A percentile compares a stretch with the other conserved stretches of the same genome.
phyloP scores from a whole-genome alignment of 2,113 vertebrate species.

The Anguilla japonica region DNA sequence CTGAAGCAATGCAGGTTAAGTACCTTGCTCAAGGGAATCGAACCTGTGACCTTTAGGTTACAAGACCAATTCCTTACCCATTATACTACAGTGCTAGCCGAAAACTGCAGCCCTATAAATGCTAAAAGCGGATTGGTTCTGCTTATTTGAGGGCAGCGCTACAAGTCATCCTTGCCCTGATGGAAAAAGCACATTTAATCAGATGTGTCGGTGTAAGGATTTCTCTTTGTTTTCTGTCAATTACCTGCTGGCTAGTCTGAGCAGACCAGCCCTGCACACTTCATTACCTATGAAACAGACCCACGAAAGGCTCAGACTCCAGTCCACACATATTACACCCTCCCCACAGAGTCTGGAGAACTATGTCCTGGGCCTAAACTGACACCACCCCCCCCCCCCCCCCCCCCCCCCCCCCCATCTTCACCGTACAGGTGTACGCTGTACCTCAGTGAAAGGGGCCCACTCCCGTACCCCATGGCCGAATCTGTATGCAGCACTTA shows the following conservation, averaged over 20 bases:
- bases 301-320: neutral
- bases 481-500: neutral
- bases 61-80: too few relatives aligned
- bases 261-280: too few relatives aligned
- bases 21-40: too few relatives aligned
- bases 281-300: too few relatives aligned
- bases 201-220: neutral
- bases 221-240: neutral
- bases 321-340: neutral
- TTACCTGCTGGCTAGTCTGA: neutral
- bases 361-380: too few relatives aligned
- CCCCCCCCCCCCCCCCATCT: too few relatives aligned
- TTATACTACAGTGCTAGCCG: too few relatives aligned
- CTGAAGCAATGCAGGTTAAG: too few relatives aligned
- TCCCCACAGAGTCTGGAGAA: too few relatives aligned
- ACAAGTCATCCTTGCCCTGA: neutral
- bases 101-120: neutral
- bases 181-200: neutral
- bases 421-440: too few relatives aligned
- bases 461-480: conserved; percentile 7
- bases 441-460: neutral
- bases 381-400: too few relatives aligned
- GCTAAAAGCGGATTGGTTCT: neutral
- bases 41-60: too few relatives aligned
- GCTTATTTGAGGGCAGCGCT: neutral